These are phyloP conservation scores for Clarias pachynema DNA, from an alignment of 2,797 vertebrate genomes.

Conservation along the genomic window DNA sequence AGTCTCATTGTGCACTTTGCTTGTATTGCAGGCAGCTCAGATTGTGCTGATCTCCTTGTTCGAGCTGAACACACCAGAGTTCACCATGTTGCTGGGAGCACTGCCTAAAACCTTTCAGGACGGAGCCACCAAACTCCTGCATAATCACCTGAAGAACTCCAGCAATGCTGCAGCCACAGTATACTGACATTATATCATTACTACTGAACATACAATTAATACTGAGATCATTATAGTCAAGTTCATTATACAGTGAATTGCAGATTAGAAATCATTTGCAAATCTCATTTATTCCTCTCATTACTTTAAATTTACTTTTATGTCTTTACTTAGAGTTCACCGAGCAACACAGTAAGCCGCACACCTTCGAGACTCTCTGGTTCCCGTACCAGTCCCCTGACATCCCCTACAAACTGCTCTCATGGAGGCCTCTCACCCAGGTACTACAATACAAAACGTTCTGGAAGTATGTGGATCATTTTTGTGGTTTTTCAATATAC, in stretches of 20 bases:
- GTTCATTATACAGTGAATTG: background rate
- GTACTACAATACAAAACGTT: conserved; percentile 65
- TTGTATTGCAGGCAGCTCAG: conserved; percentile 85
- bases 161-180: conserved; percentile 83
- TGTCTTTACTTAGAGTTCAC: conserved; percentile 77
- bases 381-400: conserved; percentile 90
- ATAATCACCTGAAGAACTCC: conserved; percentile 95
- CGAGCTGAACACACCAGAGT: conserved; percentile 97
- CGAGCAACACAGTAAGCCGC: conserved; percentile 84
- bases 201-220: background rate
- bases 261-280: background rate
- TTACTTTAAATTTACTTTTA: background rate
- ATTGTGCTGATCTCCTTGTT: conserved; percentile 95
- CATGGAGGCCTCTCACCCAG: conserved; percentile 91
- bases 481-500: background rate
- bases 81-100: conserved; percentile 97
- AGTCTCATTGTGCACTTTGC: background rate
- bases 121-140: conserved; percentile 95
- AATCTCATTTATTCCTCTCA: background rate
- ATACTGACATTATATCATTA: background rate
- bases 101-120: conserved; percentile 99
- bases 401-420: conserved; percentile 92
- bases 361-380: conserved; percentile 82
- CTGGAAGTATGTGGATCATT: background rate
- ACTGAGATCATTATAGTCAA: background rate